These are phyloP conservation scores for Cryptophagus acutangulus DNA, from an alignment of 2,888 invertebrate genomes.

Conservation along the genomic window DNA sequence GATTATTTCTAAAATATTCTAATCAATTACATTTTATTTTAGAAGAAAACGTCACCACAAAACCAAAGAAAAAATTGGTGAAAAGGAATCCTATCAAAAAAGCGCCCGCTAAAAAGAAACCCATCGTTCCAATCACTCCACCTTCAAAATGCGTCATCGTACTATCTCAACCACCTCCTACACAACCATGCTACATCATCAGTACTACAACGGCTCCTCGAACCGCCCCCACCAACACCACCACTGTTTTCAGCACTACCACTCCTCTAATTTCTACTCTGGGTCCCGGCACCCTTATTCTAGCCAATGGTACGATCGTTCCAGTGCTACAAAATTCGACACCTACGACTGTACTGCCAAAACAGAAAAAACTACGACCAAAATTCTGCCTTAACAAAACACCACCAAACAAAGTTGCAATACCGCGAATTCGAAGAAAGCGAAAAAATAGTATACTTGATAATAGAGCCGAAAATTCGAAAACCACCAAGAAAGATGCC, in stretches of 20 bases:
- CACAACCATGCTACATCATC: constrained; percentile 29
- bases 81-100: constrained; percentile 5
- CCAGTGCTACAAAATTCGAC: constrained; percentile 41
- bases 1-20: constrained; percentile 1
- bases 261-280: constrained; percentile 32
- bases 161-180: constrained; percentile 25
- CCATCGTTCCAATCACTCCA: constrained; percentile 10
- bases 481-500: too few relatives aligned
- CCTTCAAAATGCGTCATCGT: constrained; percentile 27
- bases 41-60: constrained; percentile 28
- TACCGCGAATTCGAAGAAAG: too few relatives aligned
- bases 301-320: constrained; percentile 43
- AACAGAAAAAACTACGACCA: constrained; percentile 19
- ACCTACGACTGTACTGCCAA: constrained; percentile 29
- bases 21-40: constrained; percentile 13
- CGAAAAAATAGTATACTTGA: too few relatives aligned
- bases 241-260: constrained; percentile 21
- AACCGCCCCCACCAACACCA: too few relatives aligned
- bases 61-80: background rate
- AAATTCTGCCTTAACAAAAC: constrained; percentile 40
- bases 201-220: too few relatives aligned
- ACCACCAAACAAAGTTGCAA: constrained; percentile 47
- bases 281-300: constrained; percentile 44
- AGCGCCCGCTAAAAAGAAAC: constrained; percentile 14
- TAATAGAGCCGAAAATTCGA: too few relatives aligned